Conservation (phyloP, 2,888 invertebrate species). For the Apodemia hepburni region DNA sequence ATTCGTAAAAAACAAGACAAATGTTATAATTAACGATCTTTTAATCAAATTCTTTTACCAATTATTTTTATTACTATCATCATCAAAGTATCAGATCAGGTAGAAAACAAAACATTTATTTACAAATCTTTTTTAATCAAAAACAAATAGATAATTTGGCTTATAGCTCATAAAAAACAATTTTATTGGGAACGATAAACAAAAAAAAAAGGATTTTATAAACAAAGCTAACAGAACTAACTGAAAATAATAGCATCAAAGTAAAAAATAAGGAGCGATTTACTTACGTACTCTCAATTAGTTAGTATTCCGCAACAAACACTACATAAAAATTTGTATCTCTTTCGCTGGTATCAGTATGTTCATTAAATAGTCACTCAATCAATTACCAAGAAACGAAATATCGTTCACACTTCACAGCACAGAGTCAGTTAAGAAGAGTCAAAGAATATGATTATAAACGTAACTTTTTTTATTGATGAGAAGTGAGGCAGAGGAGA, state of each 20-base stretch:
- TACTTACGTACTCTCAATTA: conserved; percentile 28
- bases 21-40: too few relatives aligned
- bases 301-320: conserved; percentile 25
- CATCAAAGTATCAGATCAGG: too few relatives aligned
- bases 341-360: background rate
- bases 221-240: conserved; percentile 26
- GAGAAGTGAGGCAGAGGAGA: background rate
- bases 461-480: background rate
- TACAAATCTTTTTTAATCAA: too few relatives aligned
- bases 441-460: background rate
- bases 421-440: background rate
- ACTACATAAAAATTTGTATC: conserved; percentile 26
- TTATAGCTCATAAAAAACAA: too few relatives aligned
- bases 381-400: conserved; percentile 21
- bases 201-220: background rate
- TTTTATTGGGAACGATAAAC: too few relatives aligned
- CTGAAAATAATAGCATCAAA: conserved; percentile 32
- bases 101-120: too few relatives aligned
- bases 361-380: too few relatives aligned
- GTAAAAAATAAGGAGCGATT: conserved; percentile 31
- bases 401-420: conserved; percentile 15
- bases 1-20: background rate
- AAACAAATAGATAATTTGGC: too few relatives aligned
- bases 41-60: too few relatives aligned
- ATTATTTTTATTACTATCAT: background rate